Evolutionary conservation across 2,888 invertebrate genomes (phyloP), one percentile per base, ranked within the genome.

Genomic region (Chrysodeixis includens): DNA sequence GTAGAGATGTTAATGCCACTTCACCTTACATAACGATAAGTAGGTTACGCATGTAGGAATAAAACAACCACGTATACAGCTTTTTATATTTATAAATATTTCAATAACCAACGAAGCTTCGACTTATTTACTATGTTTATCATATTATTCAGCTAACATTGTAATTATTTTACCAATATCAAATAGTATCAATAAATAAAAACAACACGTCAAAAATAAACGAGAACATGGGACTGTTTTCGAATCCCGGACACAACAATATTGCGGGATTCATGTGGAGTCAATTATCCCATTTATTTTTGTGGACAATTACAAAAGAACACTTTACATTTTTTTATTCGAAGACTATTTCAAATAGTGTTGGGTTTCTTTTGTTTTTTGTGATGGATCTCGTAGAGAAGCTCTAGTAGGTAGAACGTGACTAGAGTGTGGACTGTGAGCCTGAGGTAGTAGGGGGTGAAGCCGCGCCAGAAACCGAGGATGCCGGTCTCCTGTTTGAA

Each of bases 371-470:
- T 82, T 97, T 98, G 94, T 99, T 94, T 94, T 9, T 52, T 52
- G 14, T 49, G 30, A 20, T 73, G 61, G 20, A 64, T 53, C 4
- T 72, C 46, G 46, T 56, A 74, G 4, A 74, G 12, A 0, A 98
- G 97, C 88, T 99, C 99, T 76, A 99, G 93, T 92, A 99, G 97
- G 68, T 99, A 97, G 88, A 99, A 99, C 0, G 99, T 98, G 10
- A 99, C 92, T 5, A 99, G 98, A 0, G 99, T 99, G 89, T 99
- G 99, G 2, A 99, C 98, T 18, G 99, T 98, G 68, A 99, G 92
- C 61, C 99, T 96, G 74, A 97, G 97, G 89, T 98, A 99, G 91
- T 99, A 99, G 0, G 99, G 99, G 0, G 98, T 97, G 92, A 99
- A 99, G 20, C 99, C 99, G 93, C 98, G 98, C 99, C 99, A 99